A percentile compares a stretch with the other conserved stretches of the same genome.
These are phyloP conservation scores for Luperina nickerlii DNA, from an alignment of 2,888 invertebrate species.

Conservation along the genomic window DNA sequence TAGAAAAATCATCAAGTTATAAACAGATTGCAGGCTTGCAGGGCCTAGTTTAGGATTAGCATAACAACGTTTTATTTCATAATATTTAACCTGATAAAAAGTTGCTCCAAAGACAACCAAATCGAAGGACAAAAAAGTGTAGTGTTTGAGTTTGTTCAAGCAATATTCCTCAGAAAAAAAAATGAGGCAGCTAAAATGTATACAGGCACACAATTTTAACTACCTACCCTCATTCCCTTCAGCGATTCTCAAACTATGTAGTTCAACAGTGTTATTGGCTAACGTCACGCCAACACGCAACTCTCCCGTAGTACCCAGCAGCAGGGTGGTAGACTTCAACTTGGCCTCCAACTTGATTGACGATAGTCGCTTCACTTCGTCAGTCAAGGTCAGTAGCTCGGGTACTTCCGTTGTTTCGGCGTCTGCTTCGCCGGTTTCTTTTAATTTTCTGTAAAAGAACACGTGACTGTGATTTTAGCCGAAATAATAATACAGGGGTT, in stretches of 20 bases:
- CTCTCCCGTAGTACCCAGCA: slow-evolving; percentile 93
- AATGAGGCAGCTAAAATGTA: not conserved
- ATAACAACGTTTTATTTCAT: no score
- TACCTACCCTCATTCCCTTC: slow-evolving; percentile 90
- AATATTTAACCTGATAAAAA: not conserved
- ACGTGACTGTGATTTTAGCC: not conserved
- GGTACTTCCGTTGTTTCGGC: slow-evolving; percentile 78
- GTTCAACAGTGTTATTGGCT: slow-evolving; percentile 94
- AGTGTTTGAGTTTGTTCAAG: not conserved
- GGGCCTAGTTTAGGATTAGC: not conserved
- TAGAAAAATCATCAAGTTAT: not conserved
- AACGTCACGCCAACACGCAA: slow-evolving; percentile 92
- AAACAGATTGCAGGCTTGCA: not conserved
- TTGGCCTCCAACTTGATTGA: slow-evolving; percentile 92
- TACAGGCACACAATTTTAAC: not conserved
- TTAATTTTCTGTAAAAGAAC: slow-evolving; percentile 77
- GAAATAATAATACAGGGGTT: no score
- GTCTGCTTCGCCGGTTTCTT: slow-evolving; percentile 80
- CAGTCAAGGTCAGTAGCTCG: slow-evolving; percentile 90
- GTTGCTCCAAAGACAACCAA: not conserved
- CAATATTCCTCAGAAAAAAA: not conserved
- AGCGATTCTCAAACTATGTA: slow-evolving; percentile 90
- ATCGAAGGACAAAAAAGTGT: not conserved
- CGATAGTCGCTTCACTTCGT: slow-evolving; percentile 93
- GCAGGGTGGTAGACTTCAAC: slow-evolving; percentile 92